Evolutionary conservation across 2,113 vertebrate genomes (phyloP), one percentile per base, ranked within the genome.

Genomic region (Tinamus guttatus): DNA sequence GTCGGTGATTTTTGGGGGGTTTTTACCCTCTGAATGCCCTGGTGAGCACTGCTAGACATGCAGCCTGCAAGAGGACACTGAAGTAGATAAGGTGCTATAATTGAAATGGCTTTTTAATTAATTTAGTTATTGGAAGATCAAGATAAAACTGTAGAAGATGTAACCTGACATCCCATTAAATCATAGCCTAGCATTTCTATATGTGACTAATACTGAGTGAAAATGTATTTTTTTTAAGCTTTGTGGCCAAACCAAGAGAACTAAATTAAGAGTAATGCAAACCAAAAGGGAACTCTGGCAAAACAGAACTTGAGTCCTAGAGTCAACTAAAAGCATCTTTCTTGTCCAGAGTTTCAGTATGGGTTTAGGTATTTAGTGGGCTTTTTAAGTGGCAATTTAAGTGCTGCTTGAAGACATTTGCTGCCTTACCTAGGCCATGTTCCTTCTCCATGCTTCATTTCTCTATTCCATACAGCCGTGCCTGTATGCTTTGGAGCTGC

Each of bases 141-240:
- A 84, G 90, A 94, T 84, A 84, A 94, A 95, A 87, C 28, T 89
- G 82, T 94, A 90, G 88, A 93, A 78, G 89, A 79, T 11, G 40
- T 67, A 84, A 80, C 65, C 58, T 96, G 81, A 49, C 81, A 69
- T 95, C n/a, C 93, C 47, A 38, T 93, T 78, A 94, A 93, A 90
- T 95, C 90, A 64, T 3, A 93, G 67, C 49, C 80, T 56, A 76
- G 41, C 8, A 3, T 78, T 97, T 91, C 45, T 38, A 81, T 84
- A 24, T 70, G 47, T 96, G 93, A 89, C 84, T 97, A 93, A 93
- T 81, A 24, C 62, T 73, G 74, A 16, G 70, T 85, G 77, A 87
- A 96, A 95, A 94, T 47, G 84, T 58, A 56, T 40, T 83, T 78
- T 52, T 86, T 77, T 91, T 93, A 45, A 52, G 47, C 41, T 87